Base-by-base conservation (phyloP, 2,113 vertebrate genomes). In the Grammomys dolichurus region DNA sequence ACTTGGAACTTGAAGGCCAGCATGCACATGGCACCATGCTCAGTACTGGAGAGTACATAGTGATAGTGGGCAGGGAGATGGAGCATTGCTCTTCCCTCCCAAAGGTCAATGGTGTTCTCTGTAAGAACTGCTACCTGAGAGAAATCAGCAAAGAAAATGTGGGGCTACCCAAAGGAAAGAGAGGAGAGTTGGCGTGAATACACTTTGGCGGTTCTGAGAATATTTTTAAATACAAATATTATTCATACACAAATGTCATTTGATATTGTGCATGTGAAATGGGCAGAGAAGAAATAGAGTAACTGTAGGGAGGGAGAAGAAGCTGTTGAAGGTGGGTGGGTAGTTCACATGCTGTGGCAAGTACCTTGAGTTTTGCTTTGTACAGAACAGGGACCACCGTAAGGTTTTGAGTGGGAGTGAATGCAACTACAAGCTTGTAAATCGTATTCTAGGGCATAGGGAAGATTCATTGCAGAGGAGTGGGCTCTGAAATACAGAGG, bases 401-500 rank as follows among this genome's bases (percentile, higher is more conserved):
- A 81, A 67, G 11, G 54, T 22, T 93, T 92, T 92, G 87, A 87
- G 46, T 7, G 7, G 19, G 72, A 58, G 24, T 90, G 19, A 51
- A 36, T 85, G 77, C 17, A 28, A 26, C 86, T 80, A 19, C n/a
- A 46, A 43, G 4, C 91, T 96, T 76, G 56, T 17, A 67, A 65
- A n/a, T 78, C 2, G 16, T 40, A 48, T 96, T 94, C 75, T 89
- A 16, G 20, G 40, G 6, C 75, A 36, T 26, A 31, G 69, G 72
- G 51, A 80, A 40, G 76, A 31, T 54, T 82, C 54, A n/a, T 91
- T 17, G 40, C 51, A 76, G 4, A 31, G 1, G 31, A 77, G 14
- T 60, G 67, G 73, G 60, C 86, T 94, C 85, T 70, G 73, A 86
- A 46, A n/a, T 26, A 69, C 56, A 51, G 58, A 84, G 93, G 95